Evolutionary conservation across 2,797 vertebrate genomes (phyloP).

Genomic region (Sebastes cheni): DNA sequence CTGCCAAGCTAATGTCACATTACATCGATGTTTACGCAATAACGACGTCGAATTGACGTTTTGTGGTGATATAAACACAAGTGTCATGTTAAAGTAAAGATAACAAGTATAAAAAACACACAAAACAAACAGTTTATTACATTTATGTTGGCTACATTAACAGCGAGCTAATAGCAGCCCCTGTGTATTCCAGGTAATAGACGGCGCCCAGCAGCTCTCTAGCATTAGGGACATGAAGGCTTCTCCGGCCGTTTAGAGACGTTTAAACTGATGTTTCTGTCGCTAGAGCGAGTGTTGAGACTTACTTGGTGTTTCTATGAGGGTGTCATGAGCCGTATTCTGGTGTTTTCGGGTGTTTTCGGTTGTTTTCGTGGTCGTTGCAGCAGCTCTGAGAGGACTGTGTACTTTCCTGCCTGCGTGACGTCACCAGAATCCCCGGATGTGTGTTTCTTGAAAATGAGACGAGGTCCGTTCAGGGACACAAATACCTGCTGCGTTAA

Average conservation of each 20-base stretch:
- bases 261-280: rapidly evolving
- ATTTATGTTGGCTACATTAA: neutral
- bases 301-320: conserved; percentile 53
- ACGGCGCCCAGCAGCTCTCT: too few species aligned
- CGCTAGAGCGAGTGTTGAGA: neutral
- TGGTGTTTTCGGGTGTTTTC: neutral
- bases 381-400: conserved; percentile 13
- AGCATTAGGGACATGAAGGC: conserved; percentile 12
- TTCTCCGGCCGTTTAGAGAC: neutral
- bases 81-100: rapidly evolving
- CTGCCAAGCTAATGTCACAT: conserved; percentile 9
- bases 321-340: conserved; percentile 59
- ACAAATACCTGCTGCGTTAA: neutral
- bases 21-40: neutral
- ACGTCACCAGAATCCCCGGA: conserved; percentile 63
- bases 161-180: neutral
- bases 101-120: rapidly evolving
- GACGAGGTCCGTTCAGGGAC: neutral
- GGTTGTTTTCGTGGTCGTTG: conserved; percentile 32
- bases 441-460: conserved; percentile 22
- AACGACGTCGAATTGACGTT: neutral
- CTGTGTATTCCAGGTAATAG: neutral
- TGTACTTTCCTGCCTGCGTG: conserved; percentile 67
- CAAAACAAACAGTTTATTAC: too few species aligned
- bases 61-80: neutral